These are phyloP conservation scores for Pocillopora grandis DNA, from an alignment of 92 coral and sea anemone genomes.

Conservation along the genomic window DNA sequence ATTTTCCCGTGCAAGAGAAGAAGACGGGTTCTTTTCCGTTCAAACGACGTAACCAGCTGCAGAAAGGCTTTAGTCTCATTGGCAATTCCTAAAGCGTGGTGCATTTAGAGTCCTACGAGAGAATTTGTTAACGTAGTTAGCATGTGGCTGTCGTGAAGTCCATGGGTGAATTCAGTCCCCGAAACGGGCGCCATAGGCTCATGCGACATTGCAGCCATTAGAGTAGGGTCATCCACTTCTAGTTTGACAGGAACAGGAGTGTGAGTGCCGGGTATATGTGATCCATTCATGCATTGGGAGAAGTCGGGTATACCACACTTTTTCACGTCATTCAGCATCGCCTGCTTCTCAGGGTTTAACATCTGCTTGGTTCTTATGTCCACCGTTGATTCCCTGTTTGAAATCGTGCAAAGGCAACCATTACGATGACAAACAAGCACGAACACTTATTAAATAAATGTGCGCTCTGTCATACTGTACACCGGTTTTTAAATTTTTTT, in stretches of 20 bases:
- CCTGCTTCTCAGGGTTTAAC: conserved; percentile 74
- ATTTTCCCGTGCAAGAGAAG: conserved; percentile 3
- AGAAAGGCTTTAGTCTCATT: conserved; percentile 25
- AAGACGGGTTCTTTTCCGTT: neutral
- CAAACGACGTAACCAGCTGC: conserved; percentile 21
- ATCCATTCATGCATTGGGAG: conserved; percentile 68
- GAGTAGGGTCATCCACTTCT: conserved; percentile 87
- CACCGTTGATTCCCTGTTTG: conserved; percentile 75
- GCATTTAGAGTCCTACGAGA: conserved; percentile 91
- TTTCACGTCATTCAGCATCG: conserved; percentile 74
- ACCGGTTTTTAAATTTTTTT: neutral
- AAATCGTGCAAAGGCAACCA: conserved; percentile 21
- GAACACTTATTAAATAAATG: neutral
- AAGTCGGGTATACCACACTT: conserved; percentile 85
- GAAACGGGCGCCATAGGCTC: conserved; percentile 77
- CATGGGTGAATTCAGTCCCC: conserved; percentile 84
- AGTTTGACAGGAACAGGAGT: conserved; percentile 89
- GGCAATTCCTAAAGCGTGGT: conserved; percentile 18
- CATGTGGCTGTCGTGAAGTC: conserved; percentile 96
- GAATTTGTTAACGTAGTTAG: conserved; percentile 92
- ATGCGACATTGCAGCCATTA: conserved; percentile 79
- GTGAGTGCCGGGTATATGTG: conserved; percentile 55
- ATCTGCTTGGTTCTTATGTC: conserved; percentile 86
- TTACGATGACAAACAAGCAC: conserved; percentile 29
- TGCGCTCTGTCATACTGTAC: neutral